phyloP scores from a whole-genome alignment of 2,888 invertebrate species.

The Dioctria rufipes region DNA sequence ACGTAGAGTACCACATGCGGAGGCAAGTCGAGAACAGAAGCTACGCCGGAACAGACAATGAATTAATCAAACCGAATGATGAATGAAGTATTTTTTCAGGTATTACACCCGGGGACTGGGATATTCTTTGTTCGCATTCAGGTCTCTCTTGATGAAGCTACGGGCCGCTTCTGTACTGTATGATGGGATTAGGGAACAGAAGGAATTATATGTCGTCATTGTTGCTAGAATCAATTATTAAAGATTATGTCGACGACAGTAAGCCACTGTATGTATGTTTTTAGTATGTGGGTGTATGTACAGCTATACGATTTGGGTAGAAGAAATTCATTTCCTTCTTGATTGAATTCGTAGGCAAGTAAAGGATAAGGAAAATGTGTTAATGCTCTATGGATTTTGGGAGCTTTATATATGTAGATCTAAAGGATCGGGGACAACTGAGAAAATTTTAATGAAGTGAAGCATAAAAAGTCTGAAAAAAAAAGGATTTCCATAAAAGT shows the following conservation, averaged over 20 bases:
- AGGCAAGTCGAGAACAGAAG: slow-evolving; percentile 33
- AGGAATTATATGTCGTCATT: slow-evolving; percentile 22
- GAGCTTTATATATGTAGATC: too few relatives aligned
- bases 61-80: slow-evolving; percentile 45
- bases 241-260: not conserved
- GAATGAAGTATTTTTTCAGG: slow-evolving; percentile 45
- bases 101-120: not conserved
- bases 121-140: slow-evolving; percentile 16
- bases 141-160: not conserved
- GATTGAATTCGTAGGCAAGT: too few relatives aligned
- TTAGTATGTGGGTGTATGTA: too few relatives aligned
- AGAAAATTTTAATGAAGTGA: too few relatives aligned
- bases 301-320: too few relatives aligned
- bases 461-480: too few relatives aligned
- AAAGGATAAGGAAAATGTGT: too few relatives aligned
- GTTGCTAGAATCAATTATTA: slow-evolving; percentile 2
- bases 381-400: too few relatives aligned
- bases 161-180: not conserved
- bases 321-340: too few relatives aligned
- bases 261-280: not conserved
- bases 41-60: slow-evolving; percentile 40
- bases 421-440: too few relatives aligned
- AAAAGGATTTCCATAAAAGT: too few relatives aligned
- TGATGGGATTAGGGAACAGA: slow-evolving; percentile 8
- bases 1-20: slow-evolving; percentile 24